Percentiles rank a stretch among this genome's conserved stretches.
Evolutionary conservation across 2,797 vertebrate genomes (phyloP).

Genomic region (Discoglossus pictus): DNA sequence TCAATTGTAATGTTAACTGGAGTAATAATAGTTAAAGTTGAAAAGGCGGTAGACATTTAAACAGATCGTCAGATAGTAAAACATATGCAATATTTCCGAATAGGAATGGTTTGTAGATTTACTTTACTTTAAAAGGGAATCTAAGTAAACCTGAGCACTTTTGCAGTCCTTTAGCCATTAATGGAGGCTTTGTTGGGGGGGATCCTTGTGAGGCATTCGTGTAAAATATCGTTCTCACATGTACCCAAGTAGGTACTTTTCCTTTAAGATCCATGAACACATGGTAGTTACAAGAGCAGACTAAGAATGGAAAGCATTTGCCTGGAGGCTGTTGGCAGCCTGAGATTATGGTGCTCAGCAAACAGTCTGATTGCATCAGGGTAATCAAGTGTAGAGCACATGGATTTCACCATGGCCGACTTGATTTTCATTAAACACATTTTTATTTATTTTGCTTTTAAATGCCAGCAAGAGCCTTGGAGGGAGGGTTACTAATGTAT

Average conservation of each 20-base stretch:
- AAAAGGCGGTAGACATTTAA: too few species aligned
- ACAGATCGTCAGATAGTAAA: too few species aligned
- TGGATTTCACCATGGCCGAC: conserved; percentile 51
- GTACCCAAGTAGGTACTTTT: background rate
- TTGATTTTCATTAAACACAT: conserved; percentile 13
- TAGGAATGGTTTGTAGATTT: too few species aligned
- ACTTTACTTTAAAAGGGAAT: too few species aligned
- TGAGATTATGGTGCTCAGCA: conserved; percentile 63
- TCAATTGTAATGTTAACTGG: too few species aligned
- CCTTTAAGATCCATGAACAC: conserved; percentile 43
- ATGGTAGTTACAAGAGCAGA: conserved; percentile 57
- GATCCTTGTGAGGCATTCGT: too few species aligned
- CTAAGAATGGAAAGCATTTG: conserved; percentile 67
- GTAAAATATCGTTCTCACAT: too few species aligned
- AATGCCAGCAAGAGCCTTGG: conserved; percentile 16
- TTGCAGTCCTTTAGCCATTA: too few species aligned
- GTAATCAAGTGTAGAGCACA: conserved; percentile 57
- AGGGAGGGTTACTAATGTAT: background rate
- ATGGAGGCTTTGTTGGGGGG: too few species aligned
- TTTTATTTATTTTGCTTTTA: conserved; percentile 28
- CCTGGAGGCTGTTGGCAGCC: conserved; percentile 61
- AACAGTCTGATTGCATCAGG: conserved; percentile 76
- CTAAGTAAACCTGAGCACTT: too few species aligned
- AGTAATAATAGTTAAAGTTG: too few species aligned
- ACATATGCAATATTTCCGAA: too few species aligned